Conservation (phyloP, 2,113 vertebrate species). For the Peromyscus leucopus region DNA sequence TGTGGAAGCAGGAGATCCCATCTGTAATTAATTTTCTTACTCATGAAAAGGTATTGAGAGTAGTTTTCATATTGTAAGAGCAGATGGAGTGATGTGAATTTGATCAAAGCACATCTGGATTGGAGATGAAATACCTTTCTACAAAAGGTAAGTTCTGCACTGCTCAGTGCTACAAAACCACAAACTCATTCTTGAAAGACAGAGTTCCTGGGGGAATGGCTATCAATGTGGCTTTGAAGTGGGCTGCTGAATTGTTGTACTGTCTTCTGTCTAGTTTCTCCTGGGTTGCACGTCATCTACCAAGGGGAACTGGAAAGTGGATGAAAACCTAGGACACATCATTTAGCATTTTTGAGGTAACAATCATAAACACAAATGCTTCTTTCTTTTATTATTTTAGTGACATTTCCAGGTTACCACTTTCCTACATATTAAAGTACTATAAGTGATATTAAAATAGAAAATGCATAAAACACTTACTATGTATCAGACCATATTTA, state of each 20-base stretch:
- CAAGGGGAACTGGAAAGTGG: not conserved
- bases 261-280: not conserved
- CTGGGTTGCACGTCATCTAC: not conserved
- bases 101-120: not conserved
- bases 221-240: not conserved
- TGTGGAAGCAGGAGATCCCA: too few relatives aligned
- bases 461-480: not conserved
- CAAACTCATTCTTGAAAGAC: not conserved
- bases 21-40: not conserved
- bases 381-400: not conserved
- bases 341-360: too few relatives aligned
- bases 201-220: not conserved
- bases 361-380: not conserved
- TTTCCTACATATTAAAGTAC: not conserved
- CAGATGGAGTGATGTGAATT: not conserved
- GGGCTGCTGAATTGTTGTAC: not conserved
- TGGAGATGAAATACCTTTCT: not conserved
- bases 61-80: not conserved
- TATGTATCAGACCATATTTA: not conserved
- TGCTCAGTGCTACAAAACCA: not conserved
- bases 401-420: not conserved
- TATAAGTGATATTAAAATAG: not conserved
- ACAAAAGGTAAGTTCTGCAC: not conserved
- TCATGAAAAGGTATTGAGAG: not conserved
- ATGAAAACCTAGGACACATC: not conserved